Conservation (phyloP, 2,888 invertebrate genomes). For the Gymnoscelis rufifasciata region DNA sequence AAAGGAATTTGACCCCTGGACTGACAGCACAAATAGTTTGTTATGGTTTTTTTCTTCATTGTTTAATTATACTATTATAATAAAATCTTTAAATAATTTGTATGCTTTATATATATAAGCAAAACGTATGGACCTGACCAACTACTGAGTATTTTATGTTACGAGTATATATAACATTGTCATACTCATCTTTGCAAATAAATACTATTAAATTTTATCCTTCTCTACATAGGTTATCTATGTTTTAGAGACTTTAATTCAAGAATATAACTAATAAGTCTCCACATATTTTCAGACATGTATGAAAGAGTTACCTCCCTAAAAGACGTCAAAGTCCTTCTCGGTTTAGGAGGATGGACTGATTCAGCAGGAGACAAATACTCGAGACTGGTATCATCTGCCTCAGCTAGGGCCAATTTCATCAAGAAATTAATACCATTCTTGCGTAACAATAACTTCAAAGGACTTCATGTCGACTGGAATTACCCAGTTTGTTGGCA, state of each 20-base stretch:
- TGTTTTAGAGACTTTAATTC: no score
- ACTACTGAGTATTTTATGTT: no score
- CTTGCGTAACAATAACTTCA: conserved; percentile 86
- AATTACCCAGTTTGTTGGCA: conserved; percentile 97
- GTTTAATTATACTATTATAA: no score
- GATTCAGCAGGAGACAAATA: conserved; percentile 94
- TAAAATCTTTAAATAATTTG: no score
- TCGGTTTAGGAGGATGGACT: conserved; percentile 97
- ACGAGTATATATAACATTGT: no score
- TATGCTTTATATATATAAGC: no score
- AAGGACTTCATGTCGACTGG: conserved; percentile 95
- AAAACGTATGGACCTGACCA: no score
- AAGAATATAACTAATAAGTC: neutral
- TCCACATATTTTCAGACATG: conserved; percentile 77
- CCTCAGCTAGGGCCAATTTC: conserved; percentile 83
- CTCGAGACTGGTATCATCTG: conserved; percentile 85
- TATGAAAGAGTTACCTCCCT: conserved; percentile 88
- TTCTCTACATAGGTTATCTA: no score
- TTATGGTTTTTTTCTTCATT: no score
- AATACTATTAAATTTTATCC: no score
- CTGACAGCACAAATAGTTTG: conserved; percentile 91
- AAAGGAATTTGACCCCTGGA: conserved; percentile 92
- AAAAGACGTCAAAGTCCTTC: conserved; percentile 81
- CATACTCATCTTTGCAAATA: no score
- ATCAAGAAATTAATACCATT: conserved; percentile 84